Conservation (phyloP, 2,888 invertebrate genomes). For the Scaptomyza flava region DNA sequence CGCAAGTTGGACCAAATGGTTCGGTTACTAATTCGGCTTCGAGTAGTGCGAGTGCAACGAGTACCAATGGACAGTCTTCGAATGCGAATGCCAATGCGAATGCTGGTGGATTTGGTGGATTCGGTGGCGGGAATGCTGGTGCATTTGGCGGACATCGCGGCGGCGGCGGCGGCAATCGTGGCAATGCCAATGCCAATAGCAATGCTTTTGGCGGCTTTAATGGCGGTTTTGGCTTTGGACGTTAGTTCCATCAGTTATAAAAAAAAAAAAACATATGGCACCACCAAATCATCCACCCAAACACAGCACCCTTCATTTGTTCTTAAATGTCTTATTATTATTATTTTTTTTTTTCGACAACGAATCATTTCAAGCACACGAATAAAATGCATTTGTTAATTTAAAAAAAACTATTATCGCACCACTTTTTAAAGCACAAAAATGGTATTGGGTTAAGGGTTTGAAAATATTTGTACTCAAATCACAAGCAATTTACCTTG, state of each 20-base stretch:
- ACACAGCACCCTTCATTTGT: background rate
- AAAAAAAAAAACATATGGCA: too few species aligned
- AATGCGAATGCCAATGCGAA: constrained; percentile 69
- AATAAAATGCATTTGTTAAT: constrained; percentile 61
- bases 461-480: background rate
- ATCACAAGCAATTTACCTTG: background rate
- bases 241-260: constrained; percentile 45
- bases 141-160: constrained; percentile 45
- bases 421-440: constrained; percentile 8
- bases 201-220: constrained; percentile 57
- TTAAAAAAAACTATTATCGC: constrained; percentile 22
- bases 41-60: constrained; percentile 75
- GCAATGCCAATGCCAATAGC: constrained; percentile 50
- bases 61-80: constrained; percentile 66
- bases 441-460: background rate
- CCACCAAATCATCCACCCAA: constrained; percentile 7
- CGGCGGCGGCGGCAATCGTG: constrained; percentile 35
- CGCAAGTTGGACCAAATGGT: constrained; percentile 73
- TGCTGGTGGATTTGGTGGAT: constrained; percentile 40
- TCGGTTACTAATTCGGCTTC: constrained; percentile 74
- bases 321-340: background rate
- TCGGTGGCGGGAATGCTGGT: constrained; percentile 42
- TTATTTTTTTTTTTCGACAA: constrained; percentile 21
- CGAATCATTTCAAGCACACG: constrained; percentile 53
- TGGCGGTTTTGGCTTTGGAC: constrained; percentile 46